Base-by-base conservation (phyloP, 2,888 invertebrate species). In the Allacma fusca region DNA sequence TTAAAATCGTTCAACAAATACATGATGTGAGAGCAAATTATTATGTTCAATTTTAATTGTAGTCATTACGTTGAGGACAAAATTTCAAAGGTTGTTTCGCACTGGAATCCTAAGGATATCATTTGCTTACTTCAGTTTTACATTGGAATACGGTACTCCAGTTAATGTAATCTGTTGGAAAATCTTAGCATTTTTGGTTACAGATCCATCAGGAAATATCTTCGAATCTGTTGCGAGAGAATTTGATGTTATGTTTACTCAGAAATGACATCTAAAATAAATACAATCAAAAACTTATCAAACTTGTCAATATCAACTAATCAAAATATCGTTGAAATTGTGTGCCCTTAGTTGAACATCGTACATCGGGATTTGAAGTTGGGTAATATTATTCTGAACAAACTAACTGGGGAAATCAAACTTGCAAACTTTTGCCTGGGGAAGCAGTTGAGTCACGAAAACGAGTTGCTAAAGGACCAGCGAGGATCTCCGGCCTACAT, bases 401-500 rank as follows among this genome's bases (percentile, higher is more conserved):
- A 91, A 84, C 87, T 90, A 80, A 91, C 91, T 4, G 83, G 86
- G 76, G 85, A 87, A 50, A 89, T 93, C 12, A 91, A 90, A 1
- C 89, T 93, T 26, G 92, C 92, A 0, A 93, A 94, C 86, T 93
- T 94, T 87, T 93, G 92, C 85, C 88, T 93, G 72, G 93, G 93
- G 0, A 92, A 92, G 80, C 92, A 92, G 85, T 88, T 93, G 28
- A 90, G 91, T n/a, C 91, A 91, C 81, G 92, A 92, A 84, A 89
- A 90, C 81, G 92, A 93, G 84, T 87, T 91, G 43, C 86, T 93
- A 59, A 91, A 91, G 84, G 93, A 93, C 86, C 93, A 93, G 85
- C 88, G 92, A 86, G 93, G 93, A 0, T 93, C 93, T 0, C 93
- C 93, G 0, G 93, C 93, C 0, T 94, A 93, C 86, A 93, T 93